Conservation (phyloP, 2,113 vertebrate species). For the Tenebrosternarchus preto region DNA sequence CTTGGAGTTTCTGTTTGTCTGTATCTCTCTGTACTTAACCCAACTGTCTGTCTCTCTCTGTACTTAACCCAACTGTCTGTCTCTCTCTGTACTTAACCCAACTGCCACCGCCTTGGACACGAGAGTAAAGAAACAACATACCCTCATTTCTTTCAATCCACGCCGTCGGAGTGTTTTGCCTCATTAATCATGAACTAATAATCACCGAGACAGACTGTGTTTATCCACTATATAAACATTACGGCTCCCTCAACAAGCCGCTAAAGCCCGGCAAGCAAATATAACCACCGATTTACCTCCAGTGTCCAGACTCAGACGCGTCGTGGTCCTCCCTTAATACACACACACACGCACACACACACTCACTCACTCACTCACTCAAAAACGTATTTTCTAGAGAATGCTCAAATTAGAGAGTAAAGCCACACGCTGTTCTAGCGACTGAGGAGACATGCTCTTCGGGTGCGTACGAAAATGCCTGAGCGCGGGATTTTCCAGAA, state of each 20-base stretch:
- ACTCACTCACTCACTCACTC: background rate
- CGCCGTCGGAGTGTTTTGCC: constrained; percentile 64
- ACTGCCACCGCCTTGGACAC: constrained; percentile 11
- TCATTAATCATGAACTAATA: constrained; percentile 76
- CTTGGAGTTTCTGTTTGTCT: background rate
- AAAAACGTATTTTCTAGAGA: background rate
- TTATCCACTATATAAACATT: constrained; percentile 68
- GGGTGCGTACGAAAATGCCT: background rate
- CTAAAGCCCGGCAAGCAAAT: background rate
- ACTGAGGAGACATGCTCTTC: too few relatives aligned
- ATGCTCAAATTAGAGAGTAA: too few relatives aligned
- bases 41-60: background rate
- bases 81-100: background rate
- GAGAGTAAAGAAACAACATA: constrained; percentile 60
- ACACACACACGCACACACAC: background rate
- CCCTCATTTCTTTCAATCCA: constrained; percentile 65
- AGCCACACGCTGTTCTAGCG: too few relatives aligned
- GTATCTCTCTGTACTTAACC: constrained; percentile 24
- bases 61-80: background rate
- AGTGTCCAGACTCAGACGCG: constrained; percentile 30
- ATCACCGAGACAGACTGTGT: constrained; percentile 69
- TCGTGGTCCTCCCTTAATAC: background rate
- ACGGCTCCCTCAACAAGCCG: background rate
- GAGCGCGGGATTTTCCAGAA: background rate
- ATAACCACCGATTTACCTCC: background rate